Conservation (phyloP, 2,113 vertebrate species). For the Syngnathus scovelli region DNA sequence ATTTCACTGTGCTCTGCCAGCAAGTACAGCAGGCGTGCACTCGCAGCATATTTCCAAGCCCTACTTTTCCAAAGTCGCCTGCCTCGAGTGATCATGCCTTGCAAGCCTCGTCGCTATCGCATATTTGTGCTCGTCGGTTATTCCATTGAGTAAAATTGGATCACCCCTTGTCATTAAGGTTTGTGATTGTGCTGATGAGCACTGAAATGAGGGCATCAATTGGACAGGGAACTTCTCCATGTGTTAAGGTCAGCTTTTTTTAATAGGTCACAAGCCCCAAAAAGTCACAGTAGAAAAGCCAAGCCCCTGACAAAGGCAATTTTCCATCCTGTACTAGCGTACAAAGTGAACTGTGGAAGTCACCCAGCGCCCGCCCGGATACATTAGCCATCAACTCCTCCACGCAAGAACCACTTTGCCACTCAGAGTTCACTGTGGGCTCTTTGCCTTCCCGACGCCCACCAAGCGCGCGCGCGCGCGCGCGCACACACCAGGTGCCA, state of each 20-base stretch:
- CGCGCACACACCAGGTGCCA: conserved; percentile 63
- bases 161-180: neutral
- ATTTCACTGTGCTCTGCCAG: conserved; percentile 53
- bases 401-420: conserved; percentile 41
- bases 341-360: neutral
- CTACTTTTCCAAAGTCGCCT: conserved; percentile 41
- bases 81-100: conserved; percentile 20
- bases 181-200: conserved; percentile 24
- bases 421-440: conserved; percentile 43
- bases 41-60: conserved; percentile 48
- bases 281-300: neutral
- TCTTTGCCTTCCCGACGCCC: conserved; percentile 35
- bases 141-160: too few relatives aligned
- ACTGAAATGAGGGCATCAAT: conserved; percentile 53
- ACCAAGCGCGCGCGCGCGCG: conserved; percentile 56
- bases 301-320: conserved; percentile 1
- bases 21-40: conserved; percentile 51
- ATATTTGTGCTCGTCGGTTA: too few relatives aligned
- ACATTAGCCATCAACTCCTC: conserved; percentile 39
- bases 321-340: conserved; percentile 7
- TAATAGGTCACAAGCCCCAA: conserved; percentile 46
- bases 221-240: conserved; percentile 39
- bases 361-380: neutral
- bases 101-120: neutral
- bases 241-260: conserved; percentile 59